phyloP scores from a whole-genome alignment of 1,140 invertebrate species.

The Drosophila funebris region DNA sequence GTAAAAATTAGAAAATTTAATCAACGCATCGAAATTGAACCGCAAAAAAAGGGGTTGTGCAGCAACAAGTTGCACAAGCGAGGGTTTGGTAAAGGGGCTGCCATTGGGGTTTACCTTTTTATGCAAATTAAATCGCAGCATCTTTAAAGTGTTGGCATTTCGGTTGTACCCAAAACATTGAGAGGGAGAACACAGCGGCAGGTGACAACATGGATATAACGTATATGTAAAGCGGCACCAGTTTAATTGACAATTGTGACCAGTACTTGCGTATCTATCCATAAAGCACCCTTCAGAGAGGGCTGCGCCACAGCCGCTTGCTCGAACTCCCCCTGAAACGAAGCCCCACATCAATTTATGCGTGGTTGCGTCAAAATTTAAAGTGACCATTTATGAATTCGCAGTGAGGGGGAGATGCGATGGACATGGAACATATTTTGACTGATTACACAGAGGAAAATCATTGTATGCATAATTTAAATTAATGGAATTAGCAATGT shows the following conservation, averaged over 20 bases:
- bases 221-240: slow-evolving; percentile 14
- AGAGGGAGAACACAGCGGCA: neutral
- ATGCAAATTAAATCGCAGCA: slow-evolving; percentile 56
- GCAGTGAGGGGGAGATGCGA: neutral
- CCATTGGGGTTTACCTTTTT: slow-evolving; percentile 45
- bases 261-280: slow-evolving; percentile 25
- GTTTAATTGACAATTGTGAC: slow-evolving; percentile 69
- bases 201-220: neutral
- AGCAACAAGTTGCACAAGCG: slow-evolving; percentile 60
- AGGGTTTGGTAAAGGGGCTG: neutral
- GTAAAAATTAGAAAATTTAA: slow-evolving; percentile 77
- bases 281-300: slow-evolving; percentile 10
- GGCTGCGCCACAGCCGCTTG: neutral
- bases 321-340: neutral
- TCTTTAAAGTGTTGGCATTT: slow-evolving; percentile 29
- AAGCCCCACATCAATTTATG: slow-evolving; percentile 46
- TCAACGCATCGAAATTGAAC: slow-evolving; percentile 52
- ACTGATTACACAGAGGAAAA: slow-evolving; percentile 1
- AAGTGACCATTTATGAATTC: slow-evolving; percentile 42
- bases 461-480: slow-evolving; percentile 33
- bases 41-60: slow-evolving; percentile 11
- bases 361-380: slow-evolving; percentile 41
- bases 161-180: neutral
- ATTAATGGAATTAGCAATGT: slow-evolving; percentile 55
- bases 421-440: neutral